phyloP scores from a whole-genome alignment of 2,888 invertebrate genomes.

The Prosopocoilus inquinatus region DNA sequence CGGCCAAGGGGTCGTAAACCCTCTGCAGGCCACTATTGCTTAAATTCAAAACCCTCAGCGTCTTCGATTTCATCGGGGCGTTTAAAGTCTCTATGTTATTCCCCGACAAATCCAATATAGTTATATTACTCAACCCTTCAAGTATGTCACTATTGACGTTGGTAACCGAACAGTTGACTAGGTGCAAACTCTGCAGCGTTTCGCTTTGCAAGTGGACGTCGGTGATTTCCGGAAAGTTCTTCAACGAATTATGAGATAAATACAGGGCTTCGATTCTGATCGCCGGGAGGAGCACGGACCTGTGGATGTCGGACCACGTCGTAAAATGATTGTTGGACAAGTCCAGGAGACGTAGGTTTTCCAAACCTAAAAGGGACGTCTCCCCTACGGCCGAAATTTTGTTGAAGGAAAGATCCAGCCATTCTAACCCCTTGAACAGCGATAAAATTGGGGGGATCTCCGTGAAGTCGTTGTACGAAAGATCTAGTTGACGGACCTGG shows the following conservation, averaged over 20 bases:
- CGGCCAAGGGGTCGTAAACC: slow-evolving; percentile 56
- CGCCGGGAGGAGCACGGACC: slow-evolving; percentile 54
- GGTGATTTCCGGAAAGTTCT: slow-evolving; percentile 33
- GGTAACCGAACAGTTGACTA: slow-evolving; percentile 62
- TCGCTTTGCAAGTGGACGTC: slow-evolving; percentile 55
- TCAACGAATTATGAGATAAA: slow-evolving; percentile 63
- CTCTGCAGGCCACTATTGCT: slow-evolving; percentile 58
- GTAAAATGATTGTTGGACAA: slow-evolving; percentile 63
- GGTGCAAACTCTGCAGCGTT: slow-evolving; percentile 58
- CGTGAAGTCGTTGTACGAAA: slow-evolving; percentile 62
- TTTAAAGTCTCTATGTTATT: slow-evolving; percentile 22
- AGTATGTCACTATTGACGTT: slow-evolving; percentile 30
- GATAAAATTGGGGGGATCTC: slow-evolving; percentile 57
- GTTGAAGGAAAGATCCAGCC: slow-evolving; percentile 54
- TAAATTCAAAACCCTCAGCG: slow-evolving; percentile 53
- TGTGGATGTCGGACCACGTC: slow-evolving; percentile 58
- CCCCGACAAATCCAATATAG: slow-evolving; percentile 20
- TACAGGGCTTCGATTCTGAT: slow-evolving; percentile 59
- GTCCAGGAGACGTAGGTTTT: slow-evolving; percentile 59
- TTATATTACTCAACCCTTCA: slow-evolving; percentile 18
- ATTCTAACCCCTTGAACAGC: slow-evolving; percentile 54
- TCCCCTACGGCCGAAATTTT: slow-evolving; percentile 33
- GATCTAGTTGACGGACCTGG: slow-evolving; percentile 63
- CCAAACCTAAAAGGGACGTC: slow-evolving; percentile 54
- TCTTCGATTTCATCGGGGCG: slow-evolving; percentile 33